These are phyloP conservation scores for Eulemur macaco DNA, from an alignment of 2,113 vertebrate species.

Conservation along the genomic window DNA sequence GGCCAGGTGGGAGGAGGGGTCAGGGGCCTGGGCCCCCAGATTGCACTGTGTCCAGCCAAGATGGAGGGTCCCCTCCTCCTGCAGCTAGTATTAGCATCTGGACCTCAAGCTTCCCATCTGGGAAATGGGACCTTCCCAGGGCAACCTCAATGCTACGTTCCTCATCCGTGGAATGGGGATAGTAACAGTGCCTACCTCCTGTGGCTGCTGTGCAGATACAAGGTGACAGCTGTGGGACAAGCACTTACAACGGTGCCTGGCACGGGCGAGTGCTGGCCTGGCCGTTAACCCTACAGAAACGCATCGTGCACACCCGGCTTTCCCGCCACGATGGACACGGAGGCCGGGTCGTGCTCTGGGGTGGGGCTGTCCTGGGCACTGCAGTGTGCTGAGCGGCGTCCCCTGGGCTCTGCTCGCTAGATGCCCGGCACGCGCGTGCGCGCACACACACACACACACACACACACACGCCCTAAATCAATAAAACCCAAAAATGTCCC, in stretches of 20 bases:
- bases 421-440: neutral
- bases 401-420: too few relatives aligned
- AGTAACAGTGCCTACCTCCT: too few relatives aligned
- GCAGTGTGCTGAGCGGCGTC: too few relatives aligned
- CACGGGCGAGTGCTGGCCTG: accelerated
- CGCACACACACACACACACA: too few relatives aligned
- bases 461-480: too few relatives aligned
- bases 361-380: neutral
- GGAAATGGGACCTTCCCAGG: neutral
- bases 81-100: neutral
- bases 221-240: too few relatives aligned
- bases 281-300: neutral
- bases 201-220: neutral
- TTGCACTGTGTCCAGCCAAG: conserved; percentile 78
- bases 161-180: neutral
- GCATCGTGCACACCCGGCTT: neutral
- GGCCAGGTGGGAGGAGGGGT: conserved; percentile 36
- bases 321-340: accelerated
- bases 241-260: neutral
- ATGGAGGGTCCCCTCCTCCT: neutral
- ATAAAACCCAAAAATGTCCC: neutral
- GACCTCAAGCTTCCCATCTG: neutral
- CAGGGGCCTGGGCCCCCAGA: conserved; percentile 82
- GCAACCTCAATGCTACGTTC: too few relatives aligned
- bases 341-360: too few relatives aligned